phyloP scores from a whole-genome alignment of 2,113 vertebrate genomes.

The Leiothrix lutea region DNA sequence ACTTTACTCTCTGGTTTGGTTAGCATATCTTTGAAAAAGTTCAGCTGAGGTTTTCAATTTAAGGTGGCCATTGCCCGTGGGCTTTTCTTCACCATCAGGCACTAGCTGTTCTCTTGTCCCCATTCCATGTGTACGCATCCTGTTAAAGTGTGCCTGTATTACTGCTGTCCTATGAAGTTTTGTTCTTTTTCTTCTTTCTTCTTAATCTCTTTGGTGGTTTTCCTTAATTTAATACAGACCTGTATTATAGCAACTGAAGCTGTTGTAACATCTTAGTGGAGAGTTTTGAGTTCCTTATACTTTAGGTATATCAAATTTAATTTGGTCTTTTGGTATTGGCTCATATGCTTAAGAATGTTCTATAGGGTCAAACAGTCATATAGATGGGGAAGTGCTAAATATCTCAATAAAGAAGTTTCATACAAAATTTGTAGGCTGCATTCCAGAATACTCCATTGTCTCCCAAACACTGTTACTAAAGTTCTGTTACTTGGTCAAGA shows the following conservation, averaged over 20 bases:
- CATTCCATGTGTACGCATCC: neutral
- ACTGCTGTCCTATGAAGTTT: neutral
- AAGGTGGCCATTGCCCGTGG: neutral
- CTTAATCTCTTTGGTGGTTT: neutral
- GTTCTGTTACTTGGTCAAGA: neutral
- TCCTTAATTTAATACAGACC: neutral
- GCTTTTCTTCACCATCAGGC: neutral
- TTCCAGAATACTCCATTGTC: neutral
- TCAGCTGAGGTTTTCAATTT: neutral
- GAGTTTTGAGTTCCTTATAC: neutral
- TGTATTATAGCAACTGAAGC: neutral
- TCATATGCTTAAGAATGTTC: neutral
- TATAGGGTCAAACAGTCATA: neutral
- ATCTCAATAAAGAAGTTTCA: neutral
- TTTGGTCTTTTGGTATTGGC: neutral
- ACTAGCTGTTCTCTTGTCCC: neutral
- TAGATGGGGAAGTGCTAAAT: neutral
- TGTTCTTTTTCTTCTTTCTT: neutral
- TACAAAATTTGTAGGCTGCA: neutral
- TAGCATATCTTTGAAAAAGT: neutral
- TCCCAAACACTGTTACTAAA: neutral
- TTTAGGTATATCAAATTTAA: neutral
- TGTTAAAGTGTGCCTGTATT: neutral
- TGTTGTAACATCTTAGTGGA: neutral
- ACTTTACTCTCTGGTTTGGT: neutral